phyloP scores from a whole-genome alignment of 2,888 invertebrate genomes.

The Thymelicus acteon region DNA sequence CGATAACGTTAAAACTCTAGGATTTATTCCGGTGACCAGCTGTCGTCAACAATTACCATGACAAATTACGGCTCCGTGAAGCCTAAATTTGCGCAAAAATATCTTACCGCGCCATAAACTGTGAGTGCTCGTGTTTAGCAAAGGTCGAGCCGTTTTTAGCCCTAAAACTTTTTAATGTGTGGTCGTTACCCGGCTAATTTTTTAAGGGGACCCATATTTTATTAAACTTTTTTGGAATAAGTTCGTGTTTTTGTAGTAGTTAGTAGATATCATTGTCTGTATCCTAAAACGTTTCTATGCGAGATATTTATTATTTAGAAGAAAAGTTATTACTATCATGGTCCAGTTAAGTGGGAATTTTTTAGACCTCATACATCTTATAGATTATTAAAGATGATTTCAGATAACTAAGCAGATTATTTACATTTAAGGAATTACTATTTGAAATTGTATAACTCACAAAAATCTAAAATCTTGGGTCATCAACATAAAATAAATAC shows the following conservation, averaged over 20 bases:
- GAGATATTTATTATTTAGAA: too few relatives aligned
- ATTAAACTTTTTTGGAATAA: neutral
- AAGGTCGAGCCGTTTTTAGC: conserved; percentile 28
- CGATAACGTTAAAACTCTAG: conserved; percentile 70
- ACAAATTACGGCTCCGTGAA: conserved; percentile 60
- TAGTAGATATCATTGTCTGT: neutral
- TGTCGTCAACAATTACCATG: conserved; percentile 74
- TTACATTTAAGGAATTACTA: too few relatives aligned
- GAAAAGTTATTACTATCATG: too few relatives aligned
- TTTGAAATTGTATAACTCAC: too few relatives aligned
- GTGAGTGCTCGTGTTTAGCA: conserved; percentile 19
- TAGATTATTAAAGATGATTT: too few relatives aligned
- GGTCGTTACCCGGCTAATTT: neutral
- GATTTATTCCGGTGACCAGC: conserved; percentile 77
- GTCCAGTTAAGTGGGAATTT: neutral
- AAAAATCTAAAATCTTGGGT: too few relatives aligned
- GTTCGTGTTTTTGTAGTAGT: neutral
- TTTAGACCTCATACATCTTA: neutral
- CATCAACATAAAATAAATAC: too few relatives aligned
- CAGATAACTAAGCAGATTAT: too few relatives aligned
- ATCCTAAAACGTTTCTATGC: neutral
- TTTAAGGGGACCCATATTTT: neutral
- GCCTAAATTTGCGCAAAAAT: conserved; percentile 36
- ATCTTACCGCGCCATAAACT: conserved; percentile 33
- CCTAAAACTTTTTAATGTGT: conserved; percentile 33